phyloP scores from a whole-genome alignment of 2,888 invertebrate species.

The Thymelicus lineola region DNA sequence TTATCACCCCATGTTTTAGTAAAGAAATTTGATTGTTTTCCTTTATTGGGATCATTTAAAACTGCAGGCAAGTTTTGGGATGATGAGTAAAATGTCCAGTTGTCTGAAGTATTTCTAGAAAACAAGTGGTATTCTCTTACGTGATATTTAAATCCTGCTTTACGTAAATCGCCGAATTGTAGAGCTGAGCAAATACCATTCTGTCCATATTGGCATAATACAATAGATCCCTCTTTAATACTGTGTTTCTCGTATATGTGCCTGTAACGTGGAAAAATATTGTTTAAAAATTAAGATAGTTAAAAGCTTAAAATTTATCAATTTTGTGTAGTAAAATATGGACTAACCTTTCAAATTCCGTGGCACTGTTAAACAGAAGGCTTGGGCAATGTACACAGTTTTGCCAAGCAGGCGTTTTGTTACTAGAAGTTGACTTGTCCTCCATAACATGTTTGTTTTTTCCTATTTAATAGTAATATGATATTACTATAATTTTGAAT shows the following conservation, averaged over 20 bases:
- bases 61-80: slow-evolving; percentile 98
- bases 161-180: slow-evolving; percentile 95
- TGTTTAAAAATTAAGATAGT: neutral
- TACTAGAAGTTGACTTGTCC: slow-evolving; percentile 66
- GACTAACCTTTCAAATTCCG: slow-evolving; percentile 86
- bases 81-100: slow-evolving; percentile 96
- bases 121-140: slow-evolving; percentile 88
- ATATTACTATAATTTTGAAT: slow-evolving; percentile 16
- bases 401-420: slow-evolving; percentile 83
- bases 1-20: slow-evolving; percentile 99
- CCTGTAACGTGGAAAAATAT: slow-evolving; percentile 71
- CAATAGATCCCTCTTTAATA: slow-evolving; percentile 93
- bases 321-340: slow-evolving; percentile 12
- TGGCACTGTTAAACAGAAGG: slow-evolving; percentile 82
- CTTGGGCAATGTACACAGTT: slow-evolving; percentile 87
- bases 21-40: slow-evolving; percentile 96
- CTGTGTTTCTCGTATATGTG: slow-evolving; percentile 93
- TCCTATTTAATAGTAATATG: slow-evolving; percentile 8
- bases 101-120: slow-evolving; percentile 70
- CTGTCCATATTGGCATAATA: slow-evolving; percentile 94
- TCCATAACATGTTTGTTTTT: slow-evolving; percentile 77
- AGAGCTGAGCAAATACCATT: slow-evolving; percentile 94
- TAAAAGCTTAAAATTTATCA: no score
- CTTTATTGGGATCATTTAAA: slow-evolving; percentile 96
- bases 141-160: slow-evolving; percentile 95